phyloP scores from a whole-genome alignment of 2,797 vertebrate species.

The Emys orbicularis region DNA sequence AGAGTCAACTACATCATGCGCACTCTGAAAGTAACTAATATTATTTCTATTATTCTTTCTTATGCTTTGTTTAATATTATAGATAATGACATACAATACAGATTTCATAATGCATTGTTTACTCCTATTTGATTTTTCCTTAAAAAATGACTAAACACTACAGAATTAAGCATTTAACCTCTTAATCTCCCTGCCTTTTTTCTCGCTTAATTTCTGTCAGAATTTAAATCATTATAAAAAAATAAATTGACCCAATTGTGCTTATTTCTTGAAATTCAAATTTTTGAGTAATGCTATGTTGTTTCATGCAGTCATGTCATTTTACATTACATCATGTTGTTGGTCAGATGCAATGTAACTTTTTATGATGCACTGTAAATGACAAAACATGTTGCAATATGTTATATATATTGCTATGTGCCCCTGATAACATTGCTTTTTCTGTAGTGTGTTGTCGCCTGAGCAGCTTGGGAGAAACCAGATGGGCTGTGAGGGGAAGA shows the following conservation, averaged over 20 bases:
- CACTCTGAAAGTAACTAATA: slow-evolving; percentile 31
- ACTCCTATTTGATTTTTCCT: slow-evolving; percentile 38
- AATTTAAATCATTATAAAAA: slow-evolving; percentile 53
- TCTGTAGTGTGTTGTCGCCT: slow-evolving; percentile 59
- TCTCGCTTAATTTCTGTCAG: slow-evolving; percentile 50
- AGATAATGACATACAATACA: not conserved
- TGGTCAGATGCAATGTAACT: slow-evolving; percentile 56
- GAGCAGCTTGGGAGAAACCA: slow-evolving; percentile 74
- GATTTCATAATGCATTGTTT: slow-evolving; percentile 26
- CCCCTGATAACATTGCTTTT: slow-evolving; percentile 59
- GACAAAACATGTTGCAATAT: slow-evolving; percentile 62
- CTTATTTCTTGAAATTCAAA: slow-evolving; percentile 59
- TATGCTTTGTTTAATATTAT: slow-evolving; percentile 58
- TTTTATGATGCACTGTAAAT: slow-evolving; percentile 69
- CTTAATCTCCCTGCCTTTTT: slow-evolving; percentile 8
- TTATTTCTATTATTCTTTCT: slow-evolving; percentile 51
- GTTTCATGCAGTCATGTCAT: slow-evolving; percentile 57
- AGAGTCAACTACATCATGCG: slow-evolving; percentile 14
- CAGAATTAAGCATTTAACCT: slow-evolving; percentile 53
- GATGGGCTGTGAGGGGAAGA: slow-evolving; percentile 76
- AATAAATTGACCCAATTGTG: not conserved
- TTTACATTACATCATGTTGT: slow-evolving; percentile 60
- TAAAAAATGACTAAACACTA: slow-evolving; percentile 65
- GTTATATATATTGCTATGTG: slow-evolving; percentile 55
- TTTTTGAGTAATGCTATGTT: slow-evolving; percentile 55